Conservation (phyloP, 1,140 invertebrate genomes). For the Zaprionus africanus region DNA sequence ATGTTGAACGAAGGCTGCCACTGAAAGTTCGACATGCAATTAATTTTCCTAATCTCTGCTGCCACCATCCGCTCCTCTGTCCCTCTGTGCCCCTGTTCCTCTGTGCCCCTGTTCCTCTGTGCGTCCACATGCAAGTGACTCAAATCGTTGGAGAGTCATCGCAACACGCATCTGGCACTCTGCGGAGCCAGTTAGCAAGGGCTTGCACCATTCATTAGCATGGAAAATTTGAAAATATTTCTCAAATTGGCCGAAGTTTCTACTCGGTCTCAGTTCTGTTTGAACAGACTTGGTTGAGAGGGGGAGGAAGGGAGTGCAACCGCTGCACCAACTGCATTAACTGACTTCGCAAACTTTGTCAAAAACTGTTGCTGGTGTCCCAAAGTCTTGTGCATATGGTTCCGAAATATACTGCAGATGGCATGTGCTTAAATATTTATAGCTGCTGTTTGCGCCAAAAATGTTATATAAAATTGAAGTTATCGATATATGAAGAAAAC, state of each 20-base stretch:
- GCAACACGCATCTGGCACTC: conserved; percentile 2
- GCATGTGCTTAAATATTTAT: not conserved
- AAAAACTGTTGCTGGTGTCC: not conserved
- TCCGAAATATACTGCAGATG: not conserved
- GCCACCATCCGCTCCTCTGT: not conserved
- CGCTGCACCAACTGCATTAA: conserved; percentile 59
- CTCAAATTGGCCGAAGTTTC: conserved; percentile 28
- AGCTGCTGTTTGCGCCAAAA: too few relatives aligned
- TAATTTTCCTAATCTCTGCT: conserved; percentile 51
- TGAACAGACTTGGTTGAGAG: not conserved
- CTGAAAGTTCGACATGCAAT: conserved; percentile 69
- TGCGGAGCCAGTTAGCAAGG: conserved; percentile 13
- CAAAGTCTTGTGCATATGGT: not conserved
- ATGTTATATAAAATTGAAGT: too few relatives aligned
- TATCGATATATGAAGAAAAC: too few relatives aligned
- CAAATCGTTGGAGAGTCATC: not conserved
- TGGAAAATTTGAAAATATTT: conserved; percentile 76
- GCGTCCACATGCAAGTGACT: not conserved
- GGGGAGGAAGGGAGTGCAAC: conserved; percentile 19
- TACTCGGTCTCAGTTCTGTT: conserved; percentile 16
- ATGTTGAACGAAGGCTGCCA: conserved; percentile 64
- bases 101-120: not conserved
- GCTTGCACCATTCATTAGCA: conserved; percentile 66
- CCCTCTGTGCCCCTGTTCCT: not conserved
- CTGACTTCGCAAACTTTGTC: conserved; percentile 64